Base-by-base conservation (phyloP, 2,797 vertebrate species). In the Pelodytes ibericus region DNA sequence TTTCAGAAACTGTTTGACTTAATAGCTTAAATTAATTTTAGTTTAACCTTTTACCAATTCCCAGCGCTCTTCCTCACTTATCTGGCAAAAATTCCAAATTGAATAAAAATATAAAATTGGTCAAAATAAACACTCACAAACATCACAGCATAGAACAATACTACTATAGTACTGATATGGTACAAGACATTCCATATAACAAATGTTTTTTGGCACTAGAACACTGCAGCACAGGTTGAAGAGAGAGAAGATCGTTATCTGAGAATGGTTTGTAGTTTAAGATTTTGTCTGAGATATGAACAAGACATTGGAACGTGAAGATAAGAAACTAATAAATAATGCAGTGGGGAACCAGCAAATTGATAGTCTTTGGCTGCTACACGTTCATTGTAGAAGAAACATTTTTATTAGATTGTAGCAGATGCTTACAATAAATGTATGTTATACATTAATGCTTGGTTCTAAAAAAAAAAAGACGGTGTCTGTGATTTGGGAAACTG, bases 271-370 rank as follows among this genome's bases (percentile, higher is more conserved):
- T 31, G 25, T 6, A 26, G 18, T 1, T 3, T 18, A 4, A 24
- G 61, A 65, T 73, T 33, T 41, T 31, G 18, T 18, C 61, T 57
- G n/a, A 57, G 71, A 57, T 73, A 73, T 65, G 33, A 60, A 9
- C 30, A 57, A 73, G 22, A 36, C 71, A 30, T 63, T 33, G 47
- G 47, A 63, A 24, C 29, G 26, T 53, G 49, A 57, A 65, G 49
- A 57, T 64, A 65, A 73, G 31, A 22, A 41, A 24, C 25, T 41
- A 31, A 73, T 64, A 61, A 64, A 56, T 73, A 27, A 73, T 73
- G 60, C 11, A 73, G n/a, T 15, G 49, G 22, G 33, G 51, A 73
- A 73, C 47, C 30, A 73, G 18, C 49, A 64, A 22, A 15, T 26
- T 58, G 10, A 27, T 27, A 26, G 56, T 22, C 18, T 20, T 6